phyloP scores from a whole-genome alignment of 2,113 vertebrate genomes.

The Onychorhynchus coronatus region DNA sequence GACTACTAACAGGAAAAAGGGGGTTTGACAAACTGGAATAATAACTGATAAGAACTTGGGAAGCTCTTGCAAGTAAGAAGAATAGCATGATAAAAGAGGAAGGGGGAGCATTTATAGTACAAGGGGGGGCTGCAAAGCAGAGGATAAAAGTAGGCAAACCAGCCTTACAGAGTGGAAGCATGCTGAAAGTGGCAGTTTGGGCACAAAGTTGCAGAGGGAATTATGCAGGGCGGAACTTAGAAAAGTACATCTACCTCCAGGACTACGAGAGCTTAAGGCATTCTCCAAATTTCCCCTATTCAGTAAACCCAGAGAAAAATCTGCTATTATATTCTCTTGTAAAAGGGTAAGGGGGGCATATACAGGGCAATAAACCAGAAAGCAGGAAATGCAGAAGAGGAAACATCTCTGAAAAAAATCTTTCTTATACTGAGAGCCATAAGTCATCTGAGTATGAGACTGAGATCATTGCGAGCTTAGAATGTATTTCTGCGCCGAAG shows the following conservation, averaged over 20 bases:
- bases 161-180: neutral
- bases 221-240: neutral
- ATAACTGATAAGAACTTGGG: neutral
- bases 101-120: neutral
- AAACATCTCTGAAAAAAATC: neutral
- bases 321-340: neutral
- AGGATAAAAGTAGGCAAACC: neutral
- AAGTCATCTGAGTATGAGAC: neutral
- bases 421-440: neutral
- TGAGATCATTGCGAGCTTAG: accelerated
- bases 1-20: neutral
- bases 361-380: neutral
- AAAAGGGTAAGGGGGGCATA: neutral
- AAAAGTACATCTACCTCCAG: neutral
- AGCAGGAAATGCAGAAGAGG: neutral
- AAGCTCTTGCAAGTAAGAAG: neutral
- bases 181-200: neutral
- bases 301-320: neutral
- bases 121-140: neutral
- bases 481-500: neutral
- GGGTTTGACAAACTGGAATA: neutral
- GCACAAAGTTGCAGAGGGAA: no score
- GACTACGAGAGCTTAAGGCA: neutral
- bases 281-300: neutral
- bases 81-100: neutral